Percentiles rank a stretch among this genome's conserved stretches.
Evolutionary conservation across 2,888 invertebrate species (phyloP).

Genomic region (Pyrgus malvae): DNA sequence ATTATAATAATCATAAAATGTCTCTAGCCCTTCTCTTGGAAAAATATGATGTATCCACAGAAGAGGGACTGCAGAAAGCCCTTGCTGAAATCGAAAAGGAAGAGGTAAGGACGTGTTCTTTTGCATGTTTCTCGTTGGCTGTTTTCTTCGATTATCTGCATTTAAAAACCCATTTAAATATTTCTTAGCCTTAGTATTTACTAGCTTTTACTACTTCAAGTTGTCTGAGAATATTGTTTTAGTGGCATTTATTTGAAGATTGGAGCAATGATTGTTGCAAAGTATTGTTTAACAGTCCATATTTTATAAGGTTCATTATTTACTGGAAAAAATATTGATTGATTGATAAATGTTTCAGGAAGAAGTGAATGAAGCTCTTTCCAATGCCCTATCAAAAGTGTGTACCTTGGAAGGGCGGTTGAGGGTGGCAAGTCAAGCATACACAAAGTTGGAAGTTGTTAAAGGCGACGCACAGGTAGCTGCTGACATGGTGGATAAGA

Average conservation of each 20-base stretch:
- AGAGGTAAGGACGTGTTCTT: no score
- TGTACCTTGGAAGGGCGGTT: constrained; percentile 90
- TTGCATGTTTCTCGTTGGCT: no score
- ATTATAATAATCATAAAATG: no score
- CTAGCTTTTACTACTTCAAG: no score
- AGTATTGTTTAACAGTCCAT: no score
- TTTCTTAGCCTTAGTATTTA: no score
- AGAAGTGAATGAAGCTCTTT: constrained; percentile 86
- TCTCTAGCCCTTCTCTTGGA: constrained; percentile 61
- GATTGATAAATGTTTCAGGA: constrained; percentile 67
- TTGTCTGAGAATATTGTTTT: no score
- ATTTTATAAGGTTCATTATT: no score
- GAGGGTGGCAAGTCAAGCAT: constrained; percentile 88
- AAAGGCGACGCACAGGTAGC: constrained; percentile 91
- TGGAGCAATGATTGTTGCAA: no score
- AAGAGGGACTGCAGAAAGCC: constrained; percentile 81
- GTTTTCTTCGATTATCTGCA: no score
- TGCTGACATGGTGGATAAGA: constrained; percentile 91
- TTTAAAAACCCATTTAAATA: no score
- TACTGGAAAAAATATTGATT: constrained; percentile 8
- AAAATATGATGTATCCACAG: constrained; percentile 77
- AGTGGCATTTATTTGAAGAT: no score
- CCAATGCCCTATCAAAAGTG: constrained; percentile 87
- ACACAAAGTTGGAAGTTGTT: constrained; percentile 90
- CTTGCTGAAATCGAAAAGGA: constrained; percentile 80